Conservation (phyloP, 2,797 vertebrate genomes). For the Brachymystax lenok region DNA sequence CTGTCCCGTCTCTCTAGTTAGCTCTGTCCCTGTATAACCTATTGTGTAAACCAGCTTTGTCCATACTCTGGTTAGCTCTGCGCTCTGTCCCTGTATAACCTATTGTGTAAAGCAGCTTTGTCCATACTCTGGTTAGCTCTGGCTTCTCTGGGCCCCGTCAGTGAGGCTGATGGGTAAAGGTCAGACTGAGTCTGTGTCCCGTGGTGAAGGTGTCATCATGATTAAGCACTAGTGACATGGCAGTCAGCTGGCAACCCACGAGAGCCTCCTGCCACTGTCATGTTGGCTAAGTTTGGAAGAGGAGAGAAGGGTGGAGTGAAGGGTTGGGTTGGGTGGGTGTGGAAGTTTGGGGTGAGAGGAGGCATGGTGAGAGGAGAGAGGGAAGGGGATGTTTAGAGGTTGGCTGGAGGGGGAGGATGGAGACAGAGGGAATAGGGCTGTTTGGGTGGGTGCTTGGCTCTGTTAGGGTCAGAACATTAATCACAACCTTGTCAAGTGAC, state of each 20-base stretch:
- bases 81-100: too few relatives aligned
- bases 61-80: background rate
- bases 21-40: too few relatives aligned
- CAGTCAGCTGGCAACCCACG: constrained; percentile 11
- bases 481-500: constrained; percentile 41
- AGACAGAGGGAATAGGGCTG: background rate
- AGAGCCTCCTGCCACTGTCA: constrained; percentile 14
- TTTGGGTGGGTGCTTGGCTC: background rate
- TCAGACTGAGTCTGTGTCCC: constrained; percentile 18
- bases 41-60: too few relatives aligned
- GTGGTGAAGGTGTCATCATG: constrained; percentile 25
- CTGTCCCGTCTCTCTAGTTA: background rate
- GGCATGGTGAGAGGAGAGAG: background rate
- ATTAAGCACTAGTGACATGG: constrained; percentile 46
- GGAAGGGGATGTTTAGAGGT: background rate
- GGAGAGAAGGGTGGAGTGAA: background rate
- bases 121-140: background rate
- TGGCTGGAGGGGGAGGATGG: background rate
- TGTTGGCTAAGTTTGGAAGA: background rate
- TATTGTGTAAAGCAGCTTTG: too few relatives aligned
- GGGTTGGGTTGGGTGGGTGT: background rate
- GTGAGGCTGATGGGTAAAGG: constrained; percentile 17
- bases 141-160: constrained; percentile 5
- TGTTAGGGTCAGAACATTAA: constrained; percentile 36
- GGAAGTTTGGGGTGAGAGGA: background rate